phyloP scores from a whole-genome alignment of 2,797 vertebrate genomes.

The Streptopelia turtur region DNA sequence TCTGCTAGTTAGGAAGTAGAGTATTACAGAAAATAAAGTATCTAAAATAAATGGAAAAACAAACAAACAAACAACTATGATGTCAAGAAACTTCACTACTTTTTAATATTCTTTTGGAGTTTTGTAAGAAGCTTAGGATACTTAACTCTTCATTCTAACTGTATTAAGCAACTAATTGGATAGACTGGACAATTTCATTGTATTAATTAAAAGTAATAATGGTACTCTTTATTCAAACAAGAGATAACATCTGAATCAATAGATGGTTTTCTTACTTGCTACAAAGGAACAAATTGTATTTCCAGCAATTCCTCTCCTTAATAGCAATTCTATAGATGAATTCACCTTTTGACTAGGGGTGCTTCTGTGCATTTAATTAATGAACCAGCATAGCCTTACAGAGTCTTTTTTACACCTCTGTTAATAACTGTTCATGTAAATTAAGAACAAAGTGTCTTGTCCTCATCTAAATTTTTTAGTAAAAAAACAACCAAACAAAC shows the following conservation, averaged over 20 bases:
- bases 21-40: background rate
- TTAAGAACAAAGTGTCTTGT: background rate
- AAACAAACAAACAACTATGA: background rate
- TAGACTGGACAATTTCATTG: background rate
- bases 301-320: background rate
- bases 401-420: background rate
- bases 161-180: background rate
- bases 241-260: background rate
- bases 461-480: background rate
- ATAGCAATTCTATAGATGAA: background rate
- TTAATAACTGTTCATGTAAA: background rate
- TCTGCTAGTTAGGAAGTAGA: background rate
- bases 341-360: background rate
- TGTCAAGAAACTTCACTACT: background rate
- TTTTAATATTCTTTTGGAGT: background rate
- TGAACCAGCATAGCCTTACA: background rate
- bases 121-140: background rate
- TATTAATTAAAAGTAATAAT: conserved; percentile 8
- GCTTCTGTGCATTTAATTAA: background rate
- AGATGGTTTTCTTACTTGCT: background rate
- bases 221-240: background rate
- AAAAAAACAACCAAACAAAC: background rate
- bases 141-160: background rate
- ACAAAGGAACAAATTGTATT: background rate
- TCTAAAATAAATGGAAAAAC: background rate